Evolutionary conservation across 2,113 vertebrate species (phyloP).

Genomic region (Gorsachius goisagi): DNA sequence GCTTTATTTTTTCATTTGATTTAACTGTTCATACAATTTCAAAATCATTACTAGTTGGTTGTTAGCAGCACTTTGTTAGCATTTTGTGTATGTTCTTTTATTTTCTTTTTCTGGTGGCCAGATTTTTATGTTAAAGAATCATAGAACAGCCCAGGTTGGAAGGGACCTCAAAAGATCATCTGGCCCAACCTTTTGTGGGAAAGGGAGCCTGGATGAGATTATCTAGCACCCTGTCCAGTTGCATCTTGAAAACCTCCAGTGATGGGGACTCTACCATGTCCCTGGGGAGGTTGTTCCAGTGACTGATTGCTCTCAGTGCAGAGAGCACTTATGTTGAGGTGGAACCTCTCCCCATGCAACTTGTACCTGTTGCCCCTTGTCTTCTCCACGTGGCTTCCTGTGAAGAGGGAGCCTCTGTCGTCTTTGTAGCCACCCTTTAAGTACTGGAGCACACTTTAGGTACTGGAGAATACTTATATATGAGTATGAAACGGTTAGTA

Average conservation of each 20-base stretch:
- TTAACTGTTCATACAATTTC: not conserved
- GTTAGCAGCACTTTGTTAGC: not conserved
- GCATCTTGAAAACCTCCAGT: not conserved
- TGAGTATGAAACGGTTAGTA: not conserved
- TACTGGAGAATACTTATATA: not conserved
- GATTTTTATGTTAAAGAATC: not conserved
- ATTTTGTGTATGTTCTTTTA: not conserved
- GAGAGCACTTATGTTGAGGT: not conserved
- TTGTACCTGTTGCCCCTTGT: not conserved
- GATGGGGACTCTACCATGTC: not conserved
- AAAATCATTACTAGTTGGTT: not conserved
- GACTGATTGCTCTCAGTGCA: not conserved
- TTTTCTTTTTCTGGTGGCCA: not conserved
- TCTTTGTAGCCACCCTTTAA: not conserved
- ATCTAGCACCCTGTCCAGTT: not conserved
- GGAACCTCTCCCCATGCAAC: not conserved
- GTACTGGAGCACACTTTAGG: not conserved
- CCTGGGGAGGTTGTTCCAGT: not conserved
- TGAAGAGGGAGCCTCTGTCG: not conserved
- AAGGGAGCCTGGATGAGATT: not conserved
- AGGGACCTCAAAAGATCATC: not conserved
- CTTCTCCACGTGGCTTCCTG: not conserved
- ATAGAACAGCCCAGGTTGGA: not conserved
- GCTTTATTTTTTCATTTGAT: not conserved
- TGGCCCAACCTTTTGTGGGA: not conserved